A percentile compares a stretch with the other conserved stretches of the same genome.
Evolutionary conservation across 2,888 invertebrate genomes (phyloP).

Genomic region (Melieria crassipennis): DNA sequence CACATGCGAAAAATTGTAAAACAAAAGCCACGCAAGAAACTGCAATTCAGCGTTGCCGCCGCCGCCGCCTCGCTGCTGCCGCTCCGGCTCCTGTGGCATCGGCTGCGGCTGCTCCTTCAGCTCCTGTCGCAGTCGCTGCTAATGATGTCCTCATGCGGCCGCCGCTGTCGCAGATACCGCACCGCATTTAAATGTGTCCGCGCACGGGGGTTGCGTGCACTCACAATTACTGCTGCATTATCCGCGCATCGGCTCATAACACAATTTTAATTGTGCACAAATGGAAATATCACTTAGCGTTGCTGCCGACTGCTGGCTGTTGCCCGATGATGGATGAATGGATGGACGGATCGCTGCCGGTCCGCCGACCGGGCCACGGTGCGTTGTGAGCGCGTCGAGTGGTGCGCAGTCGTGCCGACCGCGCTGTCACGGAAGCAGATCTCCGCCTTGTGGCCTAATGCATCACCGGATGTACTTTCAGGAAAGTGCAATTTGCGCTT

Average conservation of each 20-base stretch:
- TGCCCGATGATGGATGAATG: neutral
- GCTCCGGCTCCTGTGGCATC: neutral
- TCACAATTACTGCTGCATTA: slow-evolving; percentile 61
- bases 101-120: neutral
- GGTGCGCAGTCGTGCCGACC: neutral
- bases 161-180: too few relatives aligned
- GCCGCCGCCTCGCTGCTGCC: slow-evolving; percentile 7
- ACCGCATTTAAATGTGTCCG: neutral
- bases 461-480: too few relatives aligned
- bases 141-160: neutral
- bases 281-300: neutral
- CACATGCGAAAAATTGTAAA: neutral
- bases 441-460: too few relatives aligned
- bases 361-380: neutral
- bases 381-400: neutral
- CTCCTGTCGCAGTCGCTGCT: neutral
- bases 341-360: neutral
- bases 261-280: slow-evolving; percentile 26
- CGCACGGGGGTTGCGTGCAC: slow-evolving; percentile 47
- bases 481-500: too few relatives aligned
- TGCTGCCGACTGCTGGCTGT: neutral
- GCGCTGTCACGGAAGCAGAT: too few relatives aligned
- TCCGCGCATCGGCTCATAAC: slow-evolving; percentile 47
- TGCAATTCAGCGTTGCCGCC: neutral
- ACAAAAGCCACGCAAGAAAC: too few relatives aligned